A percentile compares a stretch with the other conserved stretches of the same genome.
These are phyloP conservation scores for Carterocephalus palaemon DNA, from an alignment of 2,888 invertebrate genomes.

Conservation along the genomic window DNA sequence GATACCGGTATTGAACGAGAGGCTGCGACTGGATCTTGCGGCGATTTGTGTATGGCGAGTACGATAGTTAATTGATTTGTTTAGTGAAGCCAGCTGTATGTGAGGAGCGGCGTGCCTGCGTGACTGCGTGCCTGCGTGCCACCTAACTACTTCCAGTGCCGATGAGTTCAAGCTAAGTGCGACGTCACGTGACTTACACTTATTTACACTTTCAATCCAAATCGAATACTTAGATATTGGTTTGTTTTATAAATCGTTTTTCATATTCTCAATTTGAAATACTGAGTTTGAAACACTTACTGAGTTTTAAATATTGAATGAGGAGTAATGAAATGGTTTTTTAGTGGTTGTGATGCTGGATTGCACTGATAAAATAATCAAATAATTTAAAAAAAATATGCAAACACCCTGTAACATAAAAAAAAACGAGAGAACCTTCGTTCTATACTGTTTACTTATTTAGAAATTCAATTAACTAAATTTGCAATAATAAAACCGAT, in stretches of 20 bases:
- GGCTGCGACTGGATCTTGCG: constrained; percentile 13
- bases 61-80: constrained; percentile 69
- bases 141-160: constrained; percentile 48
- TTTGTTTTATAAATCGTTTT: too few relatives aligned
- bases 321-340: constrained; percentile 16
- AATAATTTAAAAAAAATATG: too few relatives aligned
- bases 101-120: constrained; percentile 54
- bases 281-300: too few relatives aligned
- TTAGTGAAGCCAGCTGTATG: constrained; percentile 69
- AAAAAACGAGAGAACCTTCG: too few relatives aligned
- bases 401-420: too few relatives aligned
- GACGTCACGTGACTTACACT: constrained; percentile 6
- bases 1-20: constrained; percentile 21
- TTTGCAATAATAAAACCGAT: too few relatives aligned
- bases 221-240: neutral
- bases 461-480: neutral
- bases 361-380: too few relatives aligned
- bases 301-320: constrained; percentile 16
- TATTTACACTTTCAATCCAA: constrained; percentile 14
- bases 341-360: neutral
- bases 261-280: too few relatives aligned
- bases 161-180: constrained; percentile 23
- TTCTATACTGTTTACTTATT: neutral
- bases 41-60: constrained; percentile 39
- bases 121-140: constrained; percentile 35